A percentile compares a stretch with the other conserved stretches of the same genome.
phyloP scores from a whole-genome alignment of 2,113 vertebrate species.

The Daubentonia madagascariensis region DNA sequence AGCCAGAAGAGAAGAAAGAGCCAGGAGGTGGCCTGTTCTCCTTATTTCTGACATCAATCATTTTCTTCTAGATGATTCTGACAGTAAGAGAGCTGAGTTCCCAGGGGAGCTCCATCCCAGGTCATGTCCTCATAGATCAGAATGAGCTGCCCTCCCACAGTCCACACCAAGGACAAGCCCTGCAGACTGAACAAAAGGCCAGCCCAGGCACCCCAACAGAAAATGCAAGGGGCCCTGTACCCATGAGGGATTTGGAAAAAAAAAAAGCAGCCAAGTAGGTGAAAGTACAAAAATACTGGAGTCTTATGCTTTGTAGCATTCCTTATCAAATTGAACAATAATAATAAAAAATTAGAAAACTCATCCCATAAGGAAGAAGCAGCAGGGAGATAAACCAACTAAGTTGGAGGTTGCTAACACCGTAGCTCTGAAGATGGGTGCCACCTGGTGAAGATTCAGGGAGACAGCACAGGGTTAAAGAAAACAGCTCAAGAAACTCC shows the following conservation, averaged over 20 bases:
- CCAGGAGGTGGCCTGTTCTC: conserved; percentile 20
- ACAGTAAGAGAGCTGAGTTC: not conserved
- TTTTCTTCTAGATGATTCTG: conserved; percentile 30
- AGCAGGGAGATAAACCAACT: not conserved
- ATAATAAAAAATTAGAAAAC: not conserved
- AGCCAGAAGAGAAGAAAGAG: not conserved
- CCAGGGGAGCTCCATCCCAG: not conserved
- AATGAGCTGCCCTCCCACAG: not conserved
- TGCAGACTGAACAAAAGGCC: not conserved
- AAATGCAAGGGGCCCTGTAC: not conserved
- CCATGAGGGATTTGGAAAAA: not conserved
- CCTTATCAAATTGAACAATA: not conserved
- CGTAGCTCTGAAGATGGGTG: conserved; percentile 20
- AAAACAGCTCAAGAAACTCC: conserved; percentile 54
- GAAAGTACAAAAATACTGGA: not conserved
- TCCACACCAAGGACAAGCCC: not conserved
- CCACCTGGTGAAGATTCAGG: conserved; percentile 61
- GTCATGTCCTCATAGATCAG: conserved; percentile 54
- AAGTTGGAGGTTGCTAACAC: not conserved
- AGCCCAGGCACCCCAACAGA: not conserved
- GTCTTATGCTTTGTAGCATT: not conserved
- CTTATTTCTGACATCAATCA: conserved; percentile 21
- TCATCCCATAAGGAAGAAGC: not conserved
- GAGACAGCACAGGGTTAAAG: conserved; percentile 59
- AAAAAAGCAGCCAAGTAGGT: not conserved